Percentiles rank a stretch among this genome's conserved stretches.
Evolutionary conservation across 1,140 invertebrate species (phyloP).

Genomic region (Melanaphis sacchari): DNA sequence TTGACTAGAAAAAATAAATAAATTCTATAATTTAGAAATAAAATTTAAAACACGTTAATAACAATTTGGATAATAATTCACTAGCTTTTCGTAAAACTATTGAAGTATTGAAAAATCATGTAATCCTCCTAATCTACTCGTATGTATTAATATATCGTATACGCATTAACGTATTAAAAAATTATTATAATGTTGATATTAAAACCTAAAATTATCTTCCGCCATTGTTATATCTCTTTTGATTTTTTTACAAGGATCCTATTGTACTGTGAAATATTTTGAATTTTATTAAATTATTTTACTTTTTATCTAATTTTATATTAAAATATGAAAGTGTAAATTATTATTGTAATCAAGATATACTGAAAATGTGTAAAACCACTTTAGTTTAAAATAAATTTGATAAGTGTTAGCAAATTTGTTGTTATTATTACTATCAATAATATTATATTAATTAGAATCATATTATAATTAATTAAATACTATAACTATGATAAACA

Average conservation of each 20-base stretch:
- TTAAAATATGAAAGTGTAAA: not conserved
- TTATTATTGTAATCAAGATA: not conserved
- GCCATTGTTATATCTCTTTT: not conserved
- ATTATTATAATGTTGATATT: not conserved
- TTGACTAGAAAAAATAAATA: not conserved
- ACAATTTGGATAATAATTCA: not conserved
- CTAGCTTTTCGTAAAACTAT: not conserved
- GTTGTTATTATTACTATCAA: not conserved
- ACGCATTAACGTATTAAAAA: not conserved
- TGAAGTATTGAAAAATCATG: not conserved
- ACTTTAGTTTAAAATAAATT: not conserved
- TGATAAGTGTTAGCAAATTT: not conserved
- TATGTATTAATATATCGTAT: not conserved
- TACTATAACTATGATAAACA: not conserved
- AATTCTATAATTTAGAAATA: not conserved
- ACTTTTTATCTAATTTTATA: not conserved
- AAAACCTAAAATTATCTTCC: not conserved
- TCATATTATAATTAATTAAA: too few species aligned
- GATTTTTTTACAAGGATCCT: not conserved
- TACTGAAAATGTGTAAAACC: not conserved
- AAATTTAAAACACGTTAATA: not conserved
- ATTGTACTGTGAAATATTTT: not conserved
- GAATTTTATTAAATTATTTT: not conserved
- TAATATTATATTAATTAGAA: too few species aligned
- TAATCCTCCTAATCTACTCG: not conserved